A percentile compares a stretch with the other conserved stretches of the same genome.
These are phyloP conservation scores for Dermolepida albohirtum DNA, from an alignment of 2,888 invertebrate genomes.

Conservation along the genomic window DNA sequence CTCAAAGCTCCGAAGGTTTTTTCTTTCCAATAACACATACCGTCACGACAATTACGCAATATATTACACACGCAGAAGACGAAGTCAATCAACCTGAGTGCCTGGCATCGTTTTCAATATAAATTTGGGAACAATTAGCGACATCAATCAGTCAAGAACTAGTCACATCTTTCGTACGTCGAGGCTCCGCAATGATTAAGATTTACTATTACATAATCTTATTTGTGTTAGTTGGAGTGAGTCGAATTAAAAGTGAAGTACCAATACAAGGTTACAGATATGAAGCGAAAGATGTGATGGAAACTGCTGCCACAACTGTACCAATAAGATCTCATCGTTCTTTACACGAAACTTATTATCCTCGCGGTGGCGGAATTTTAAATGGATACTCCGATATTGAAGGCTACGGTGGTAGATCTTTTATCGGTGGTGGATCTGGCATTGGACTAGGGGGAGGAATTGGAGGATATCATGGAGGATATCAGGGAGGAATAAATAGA, in stretches of 20 bases:
- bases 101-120: constrained; percentile 24
- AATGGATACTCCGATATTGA: constrained; percentile 12
- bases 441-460: constrained; percentile 34
- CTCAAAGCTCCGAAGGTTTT: constrained; percentile 14
- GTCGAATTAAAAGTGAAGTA: background rate
- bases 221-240: background rate
- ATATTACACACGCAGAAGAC: constrained; percentile 10
- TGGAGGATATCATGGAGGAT: constrained; percentile 40
- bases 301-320: constrained; percentile 59
- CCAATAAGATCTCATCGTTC: constrained; percentile 70
- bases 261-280: constrained; percentile 25
- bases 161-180: constrained; percentile 5
- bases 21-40: constrained; percentile 2
- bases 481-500: constrained; percentile 41
- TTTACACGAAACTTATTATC: constrained; percentile 72
- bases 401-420: constrained; percentile 45
- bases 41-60: constrained; percentile 21
- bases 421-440: constrained; percentile 42
- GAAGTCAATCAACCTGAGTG: constrained; percentile 29
- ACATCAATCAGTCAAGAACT: constrained; percentile 7
- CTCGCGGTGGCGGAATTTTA: constrained; percentile 55
- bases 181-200: background rate
- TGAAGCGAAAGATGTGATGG: constrained; percentile 60
- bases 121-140: constrained; percentile 10
- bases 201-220: background rate